These are phyloP conservation scores for Muntiacus reevesi DNA, from an alignment of 2,113 vertebrate genomes.

Conservation along the genomic window DNA sequence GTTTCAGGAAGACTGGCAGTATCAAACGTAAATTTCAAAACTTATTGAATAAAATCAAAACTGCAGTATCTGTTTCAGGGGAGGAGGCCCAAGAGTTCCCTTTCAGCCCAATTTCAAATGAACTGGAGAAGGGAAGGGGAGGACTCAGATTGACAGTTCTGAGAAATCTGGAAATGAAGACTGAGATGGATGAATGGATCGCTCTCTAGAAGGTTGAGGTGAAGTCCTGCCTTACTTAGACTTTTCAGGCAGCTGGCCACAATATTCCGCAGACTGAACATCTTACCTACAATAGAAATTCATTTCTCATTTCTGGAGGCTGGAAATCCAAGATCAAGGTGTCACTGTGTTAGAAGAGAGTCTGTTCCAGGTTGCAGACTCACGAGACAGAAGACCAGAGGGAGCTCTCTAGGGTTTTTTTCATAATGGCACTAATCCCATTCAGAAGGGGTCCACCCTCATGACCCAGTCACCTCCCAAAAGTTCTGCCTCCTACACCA, in stretches of 20 bases:
- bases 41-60: too few relatives aligned
- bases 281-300: background rate
- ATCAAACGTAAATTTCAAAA: too few relatives aligned
- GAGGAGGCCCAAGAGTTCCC: too few relatives aligned
- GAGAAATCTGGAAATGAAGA: background rate
- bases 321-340: background rate
- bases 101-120: accelerated
- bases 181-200: background rate
- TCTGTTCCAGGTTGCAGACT: background rate
- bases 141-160: background rate
- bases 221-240: background rate
- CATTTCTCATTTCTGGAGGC: background rate
- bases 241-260: too few relatives aligned
- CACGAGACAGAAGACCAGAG: too few relatives aligned
- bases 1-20: background rate
- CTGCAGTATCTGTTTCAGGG: background rate
- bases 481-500: background rate
- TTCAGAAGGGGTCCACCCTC: background rate
- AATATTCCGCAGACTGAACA: background rate
- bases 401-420: background rate
- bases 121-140: background rate
- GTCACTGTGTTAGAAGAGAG: background rate
- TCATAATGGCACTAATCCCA: background rate
- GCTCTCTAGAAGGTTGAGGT: background rate
- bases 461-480: background rate